These are phyloP conservation scores for Cercocebus atys DNA, from an alignment of 2,113 vertebrate genomes.

Conservation along the genomic window DNA sequence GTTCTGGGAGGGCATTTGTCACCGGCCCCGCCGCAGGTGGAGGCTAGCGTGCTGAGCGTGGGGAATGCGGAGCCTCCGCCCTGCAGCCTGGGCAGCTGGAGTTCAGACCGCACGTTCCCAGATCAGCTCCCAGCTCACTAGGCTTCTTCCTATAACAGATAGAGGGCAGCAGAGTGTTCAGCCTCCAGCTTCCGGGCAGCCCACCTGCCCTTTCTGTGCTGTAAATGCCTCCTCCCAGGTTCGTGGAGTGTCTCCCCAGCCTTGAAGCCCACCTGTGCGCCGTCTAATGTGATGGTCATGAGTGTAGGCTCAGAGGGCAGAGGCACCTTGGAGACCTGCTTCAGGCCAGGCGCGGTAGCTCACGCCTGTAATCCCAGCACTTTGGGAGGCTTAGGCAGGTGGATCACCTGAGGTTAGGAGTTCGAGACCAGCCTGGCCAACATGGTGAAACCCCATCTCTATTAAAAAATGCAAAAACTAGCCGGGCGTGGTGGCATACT, in stretches of 20 bases:
- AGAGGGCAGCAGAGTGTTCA: neutral
- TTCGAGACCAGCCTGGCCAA: too few relatives aligned
- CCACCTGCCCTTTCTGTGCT: neutral
- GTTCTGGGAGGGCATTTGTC: neutral
- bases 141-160: neutral
- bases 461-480: too few relatives aligned
- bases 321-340: neutral
- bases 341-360: too few relatives aligned
- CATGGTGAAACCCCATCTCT: too few relatives aligned
- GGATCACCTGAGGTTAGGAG: too few relatives aligned
- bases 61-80: accelerated
- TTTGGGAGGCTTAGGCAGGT: too few relatives aligned
- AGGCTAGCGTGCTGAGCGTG: neutral
- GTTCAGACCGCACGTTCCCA: neutral
- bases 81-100: neutral
- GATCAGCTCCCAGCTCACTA: neutral
- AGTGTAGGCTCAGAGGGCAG: neutral
- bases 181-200: neutral
- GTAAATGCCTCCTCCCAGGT: neutral
- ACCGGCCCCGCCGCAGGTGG: too few relatives aligned
- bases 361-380: too few relatives aligned
- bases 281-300: neutral
- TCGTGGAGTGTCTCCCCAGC: neutral
- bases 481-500: too few relatives aligned
- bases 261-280: too few relatives aligned